These are phyloP conservation scores for Eolophus roseicapilla DNA, from an alignment of 2,113 vertebrate genomes.

Conservation along the genomic window DNA sequence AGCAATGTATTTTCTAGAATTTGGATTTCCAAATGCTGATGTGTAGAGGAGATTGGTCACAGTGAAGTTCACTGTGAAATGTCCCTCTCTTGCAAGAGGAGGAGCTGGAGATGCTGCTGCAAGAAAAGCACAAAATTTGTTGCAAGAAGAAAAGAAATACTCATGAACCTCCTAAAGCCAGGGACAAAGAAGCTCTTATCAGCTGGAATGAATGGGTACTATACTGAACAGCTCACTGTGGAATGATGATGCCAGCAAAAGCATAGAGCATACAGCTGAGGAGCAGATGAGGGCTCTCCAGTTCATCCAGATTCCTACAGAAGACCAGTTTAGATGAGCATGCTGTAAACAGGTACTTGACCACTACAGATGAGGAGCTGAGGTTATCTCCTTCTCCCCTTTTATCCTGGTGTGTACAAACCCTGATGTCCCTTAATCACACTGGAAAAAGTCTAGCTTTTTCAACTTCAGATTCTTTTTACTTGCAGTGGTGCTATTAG, in stretches of 20 bases:
- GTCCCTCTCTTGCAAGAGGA: background rate
- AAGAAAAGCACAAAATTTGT: background rate
- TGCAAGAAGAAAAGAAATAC: background rate
- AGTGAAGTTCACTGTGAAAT: constrained; percentile 23
- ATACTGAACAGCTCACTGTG: background rate
- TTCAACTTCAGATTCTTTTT: background rate
- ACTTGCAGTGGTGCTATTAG: background rate
- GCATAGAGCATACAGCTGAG: rapidly evolving
- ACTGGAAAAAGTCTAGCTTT: background rate
- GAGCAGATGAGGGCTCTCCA: background rate
- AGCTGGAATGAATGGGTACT: background rate
- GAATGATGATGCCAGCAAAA: background rate
- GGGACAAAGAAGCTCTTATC: background rate
- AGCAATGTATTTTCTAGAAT: background rate
- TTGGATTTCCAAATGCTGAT: background rate
- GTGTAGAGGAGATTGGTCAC: background rate
- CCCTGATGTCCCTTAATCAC: background rate
- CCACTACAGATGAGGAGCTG: background rate
- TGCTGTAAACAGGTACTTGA: background rate
- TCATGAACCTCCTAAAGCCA: background rate
- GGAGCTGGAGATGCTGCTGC: background rate
- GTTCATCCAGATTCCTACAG: background rate
- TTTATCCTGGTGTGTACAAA: background rate
- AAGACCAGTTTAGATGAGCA: background rate
- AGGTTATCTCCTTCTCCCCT: background rate